phyloP scores from a whole-genome alignment of 92 coral and sea anemone genomes.

The Chrysogorgia sp. region DNA sequence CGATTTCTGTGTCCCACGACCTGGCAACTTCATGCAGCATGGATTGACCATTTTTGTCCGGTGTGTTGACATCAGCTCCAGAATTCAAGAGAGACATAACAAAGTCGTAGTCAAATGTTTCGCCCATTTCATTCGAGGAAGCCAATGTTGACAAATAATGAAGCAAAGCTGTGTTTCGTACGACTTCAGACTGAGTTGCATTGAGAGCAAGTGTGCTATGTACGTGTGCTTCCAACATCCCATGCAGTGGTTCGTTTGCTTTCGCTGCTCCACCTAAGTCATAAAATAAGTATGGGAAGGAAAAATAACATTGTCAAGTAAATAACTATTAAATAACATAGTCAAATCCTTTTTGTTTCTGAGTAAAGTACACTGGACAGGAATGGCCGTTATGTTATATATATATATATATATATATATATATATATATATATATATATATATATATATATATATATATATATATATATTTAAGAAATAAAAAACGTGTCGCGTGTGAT shows the following conservation, averaged over 20 bases:
- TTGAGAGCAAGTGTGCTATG: constrained; percentile 3
- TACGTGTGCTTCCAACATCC: constrained; percentile 38
- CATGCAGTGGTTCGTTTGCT: constrained; percentile 41
- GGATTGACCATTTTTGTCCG: constrained; percentile 41
- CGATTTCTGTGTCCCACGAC: constrained; percentile 45
- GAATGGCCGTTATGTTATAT: no score
- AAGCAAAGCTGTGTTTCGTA: constrained; percentile 49
- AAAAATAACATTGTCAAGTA: no score
- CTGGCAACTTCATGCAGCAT: constrained; percentile 35
- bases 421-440: no score
- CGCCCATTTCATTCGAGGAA: constrained; percentile 55
- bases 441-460: no score
- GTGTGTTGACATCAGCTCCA: constrained; percentile 43
- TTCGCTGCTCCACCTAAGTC: constrained; percentile 32
- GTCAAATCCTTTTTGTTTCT: no score
- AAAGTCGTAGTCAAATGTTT: constrained; percentile 57
- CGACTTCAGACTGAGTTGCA: constrained; percentile 29
- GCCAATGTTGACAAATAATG: constrained; percentile 65
- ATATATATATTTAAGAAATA: no score
- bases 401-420: no score
- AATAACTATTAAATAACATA: no score
- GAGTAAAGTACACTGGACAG: no score
- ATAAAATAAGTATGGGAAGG: no score
- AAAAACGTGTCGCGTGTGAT: no score
- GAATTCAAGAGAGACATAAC: constrained; percentile 24